Evolutionary conservation across 2,113 vertebrate genomes (phyloP).

Genomic region (Sinocyclocheilus maitianheensis): DNA sequence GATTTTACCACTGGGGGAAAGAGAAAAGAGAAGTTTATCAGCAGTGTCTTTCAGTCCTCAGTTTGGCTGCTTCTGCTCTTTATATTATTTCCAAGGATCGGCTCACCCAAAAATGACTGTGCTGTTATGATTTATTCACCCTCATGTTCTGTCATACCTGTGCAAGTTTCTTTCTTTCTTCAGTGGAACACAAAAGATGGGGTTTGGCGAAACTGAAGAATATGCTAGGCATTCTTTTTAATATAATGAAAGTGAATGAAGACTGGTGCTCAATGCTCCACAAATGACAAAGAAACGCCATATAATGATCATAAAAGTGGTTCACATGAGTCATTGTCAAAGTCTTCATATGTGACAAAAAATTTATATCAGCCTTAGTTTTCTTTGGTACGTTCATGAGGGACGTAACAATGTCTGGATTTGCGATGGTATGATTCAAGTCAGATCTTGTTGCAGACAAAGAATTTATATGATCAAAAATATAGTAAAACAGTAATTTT

Average conservation of each 20-base stretch:
- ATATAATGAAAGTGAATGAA: neutral
- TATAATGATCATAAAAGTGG: neutral
- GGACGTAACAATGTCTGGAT: no score
- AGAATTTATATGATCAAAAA: neutral
- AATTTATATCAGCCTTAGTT: neutral
- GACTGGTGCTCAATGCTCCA: neutral
- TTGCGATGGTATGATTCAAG: neutral
- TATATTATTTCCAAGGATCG: neutral
- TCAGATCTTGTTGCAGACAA: neutral
- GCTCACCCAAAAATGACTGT: neutral
- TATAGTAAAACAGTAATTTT: neutral
- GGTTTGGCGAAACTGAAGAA: neutral
- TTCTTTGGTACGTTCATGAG: neutral
- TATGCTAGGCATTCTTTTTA: neutral
- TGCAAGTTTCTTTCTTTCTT: neutral
- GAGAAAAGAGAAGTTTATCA: conserved; percentile 41
- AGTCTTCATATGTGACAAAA: neutral
- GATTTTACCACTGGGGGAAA: conserved; percentile 76
- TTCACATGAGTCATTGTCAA: no score
- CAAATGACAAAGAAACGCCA: neutral
- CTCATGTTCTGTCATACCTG: conserved; percentile 1
- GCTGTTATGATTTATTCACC: conserved; percentile 13
- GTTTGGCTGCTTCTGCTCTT: neutral
- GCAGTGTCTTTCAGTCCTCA: neutral
- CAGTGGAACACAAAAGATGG: neutral